phyloP scores from a whole-genome alignment of 2,888 invertebrate genomes.

The Pyrocoelia pectoralis region DNA sequence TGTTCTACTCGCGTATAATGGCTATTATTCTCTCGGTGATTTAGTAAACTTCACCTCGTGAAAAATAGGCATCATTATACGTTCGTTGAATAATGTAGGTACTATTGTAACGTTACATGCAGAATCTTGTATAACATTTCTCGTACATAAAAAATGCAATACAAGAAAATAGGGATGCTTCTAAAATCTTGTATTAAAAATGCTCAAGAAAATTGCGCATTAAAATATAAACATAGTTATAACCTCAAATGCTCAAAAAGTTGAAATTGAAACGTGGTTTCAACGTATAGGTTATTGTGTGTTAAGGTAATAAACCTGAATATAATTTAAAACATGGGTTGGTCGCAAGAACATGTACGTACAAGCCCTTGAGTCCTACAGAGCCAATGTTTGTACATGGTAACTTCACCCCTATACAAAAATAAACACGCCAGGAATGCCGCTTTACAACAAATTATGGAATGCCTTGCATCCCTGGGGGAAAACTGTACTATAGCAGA shows the following conservation, averaged over 20 bases:
- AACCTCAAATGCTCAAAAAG: slow-evolving; percentile 7
- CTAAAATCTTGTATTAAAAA: slow-evolving; percentile 9
- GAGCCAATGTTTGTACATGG: slow-evolving; percentile 11
- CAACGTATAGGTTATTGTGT: neutral
- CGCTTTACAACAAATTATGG: neutral
- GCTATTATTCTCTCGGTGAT: too few relatives aligned
- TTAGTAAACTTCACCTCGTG: too few relatives aligned
- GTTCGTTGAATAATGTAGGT: too few relatives aligned
- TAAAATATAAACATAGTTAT: neutral
- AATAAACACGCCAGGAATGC: slow-evolving; percentile 10
- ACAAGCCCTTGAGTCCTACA: slow-evolving; percentile 1
- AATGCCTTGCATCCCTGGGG: neutral
- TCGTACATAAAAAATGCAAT: neutral
- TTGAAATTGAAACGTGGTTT: neutral
- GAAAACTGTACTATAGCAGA: neutral
- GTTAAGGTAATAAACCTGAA: too few relatives aligned
- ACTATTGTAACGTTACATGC: slow-evolving; percentile 2
- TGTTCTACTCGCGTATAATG: too few relatives aligned
- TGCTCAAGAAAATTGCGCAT: neutral
- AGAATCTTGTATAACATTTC: slow-evolving; percentile 3
- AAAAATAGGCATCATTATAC: too few relatives aligned
- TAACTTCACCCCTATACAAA: neutral
- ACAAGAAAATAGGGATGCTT: slow-evolving; percentile 3
- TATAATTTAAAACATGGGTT: slow-evolving; percentile 8
- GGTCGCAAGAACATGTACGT: slow-evolving; percentile 2